These are phyloP conservation scores for Gisinianus flammeolus DNA, from an alignment of 2,888 invertebrate genomes.

Conservation along the genomic window DNA sequence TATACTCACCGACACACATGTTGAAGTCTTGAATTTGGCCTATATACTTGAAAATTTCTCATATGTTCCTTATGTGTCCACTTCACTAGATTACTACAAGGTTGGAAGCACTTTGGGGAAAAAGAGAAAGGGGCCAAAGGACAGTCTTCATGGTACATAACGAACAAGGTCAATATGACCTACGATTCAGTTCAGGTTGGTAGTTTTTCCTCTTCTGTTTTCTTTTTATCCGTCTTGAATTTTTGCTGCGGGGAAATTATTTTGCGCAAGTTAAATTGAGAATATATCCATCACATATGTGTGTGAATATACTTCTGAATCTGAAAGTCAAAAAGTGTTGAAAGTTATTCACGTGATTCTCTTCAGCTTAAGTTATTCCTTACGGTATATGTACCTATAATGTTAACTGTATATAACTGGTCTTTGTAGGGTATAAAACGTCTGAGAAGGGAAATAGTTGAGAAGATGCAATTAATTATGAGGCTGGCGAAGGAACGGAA, in stretches of 20 bases:
- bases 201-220: not conserved
- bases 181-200: constrained; percentile 73
- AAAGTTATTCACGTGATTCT: no score
- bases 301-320: not conserved
- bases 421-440: constrained; percentile 74
- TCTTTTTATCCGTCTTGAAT: not conserved
- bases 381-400: no score
- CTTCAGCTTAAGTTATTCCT: no score
- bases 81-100: constrained; percentile 75
- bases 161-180: constrained; percentile 79
- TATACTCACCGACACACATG: not conserved
- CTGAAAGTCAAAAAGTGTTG: no score
- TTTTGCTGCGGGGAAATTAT: no score
- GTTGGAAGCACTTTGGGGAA: constrained; percentile 77
- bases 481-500: constrained; percentile 76
- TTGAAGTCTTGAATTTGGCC: not conserved
- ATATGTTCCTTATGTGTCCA: not conserved
- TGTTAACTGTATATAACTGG: no score
- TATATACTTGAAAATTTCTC: not conserved
- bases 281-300: no score
- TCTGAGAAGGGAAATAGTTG: constrained; percentile 76
- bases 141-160: constrained; percentile 59
- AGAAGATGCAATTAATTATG: constrained; percentile 77
- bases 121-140: constrained; percentile 65
- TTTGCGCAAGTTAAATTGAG: no score